These are phyloP conservation scores for Macroteleia sp. DNA, from an alignment of 2,888 invertebrate genomes.

Conservation along the genomic window DNA sequence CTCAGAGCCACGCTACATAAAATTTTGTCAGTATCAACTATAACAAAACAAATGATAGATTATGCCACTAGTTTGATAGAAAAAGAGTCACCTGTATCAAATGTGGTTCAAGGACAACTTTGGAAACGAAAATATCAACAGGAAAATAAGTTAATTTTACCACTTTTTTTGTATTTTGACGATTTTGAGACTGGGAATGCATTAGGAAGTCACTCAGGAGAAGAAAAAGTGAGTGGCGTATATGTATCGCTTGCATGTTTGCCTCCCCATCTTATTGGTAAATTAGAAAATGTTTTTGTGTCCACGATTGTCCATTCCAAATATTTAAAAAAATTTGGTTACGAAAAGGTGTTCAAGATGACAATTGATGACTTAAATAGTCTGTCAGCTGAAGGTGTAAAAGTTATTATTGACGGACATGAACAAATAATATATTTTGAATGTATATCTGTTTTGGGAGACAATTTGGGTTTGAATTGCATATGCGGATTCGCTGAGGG, in stretches of 20 bases:
- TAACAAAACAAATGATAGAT: slow-evolving; percentile 1
- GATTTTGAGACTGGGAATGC: slow-evolving; percentile 10
- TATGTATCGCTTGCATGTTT: slow-evolving; percentile 5
- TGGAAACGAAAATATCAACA: slow-evolving; percentile 14
- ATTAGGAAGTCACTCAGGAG: slow-evolving; percentile 5
- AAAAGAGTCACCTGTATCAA: not conserved
- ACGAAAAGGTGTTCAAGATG: not conserved
- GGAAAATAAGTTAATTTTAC: not conserved
- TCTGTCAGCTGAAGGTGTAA: not conserved
- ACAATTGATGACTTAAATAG: slow-evolving; percentile 7
- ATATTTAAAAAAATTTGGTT: slow-evolving; percentile 10
- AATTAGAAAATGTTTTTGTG: slow-evolving; percentile 8
- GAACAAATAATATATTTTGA: not conserved
- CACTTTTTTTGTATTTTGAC: not conserved
- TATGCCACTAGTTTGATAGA: not conserved
- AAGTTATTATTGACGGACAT: not conserved
- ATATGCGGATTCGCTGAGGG: slow-evolving; percentile 24
- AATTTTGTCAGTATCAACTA: not conserved
- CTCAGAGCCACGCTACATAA: not conserved
- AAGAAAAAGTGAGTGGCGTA: slow-evolving; percentile 5
- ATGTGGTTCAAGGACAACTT: slow-evolving; percentile 7
- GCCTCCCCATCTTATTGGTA: not conserved
- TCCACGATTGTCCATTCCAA: slow-evolving; percentile 1
- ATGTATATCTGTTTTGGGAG: slow-evolving; percentile 1
- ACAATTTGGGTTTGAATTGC: slow-evolving; percentile 19